Base-by-base conservation (phyloP, 1,140 invertebrate species). In the Lutraria rhynchaena region DNA sequence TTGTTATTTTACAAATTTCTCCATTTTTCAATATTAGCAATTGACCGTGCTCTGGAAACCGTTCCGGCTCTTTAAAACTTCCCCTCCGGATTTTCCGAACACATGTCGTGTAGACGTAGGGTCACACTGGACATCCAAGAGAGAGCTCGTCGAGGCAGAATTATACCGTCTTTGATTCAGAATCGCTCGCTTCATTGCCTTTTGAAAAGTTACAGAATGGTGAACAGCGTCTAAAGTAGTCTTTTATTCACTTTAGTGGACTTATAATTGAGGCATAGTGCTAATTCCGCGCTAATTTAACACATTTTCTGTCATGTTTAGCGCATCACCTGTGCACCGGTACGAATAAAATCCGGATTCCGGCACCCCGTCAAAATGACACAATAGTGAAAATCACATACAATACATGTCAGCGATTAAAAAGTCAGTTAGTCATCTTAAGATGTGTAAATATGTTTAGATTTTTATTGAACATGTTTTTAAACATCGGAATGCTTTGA, bases 1-100 rank as follows among this genome's bases (percentile, higher is more conserved):
- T 78, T 78, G 75, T 78, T 78, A 78, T 65, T 78, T 69, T 57
- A 63, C 33, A 67, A 75, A 78, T 35, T 78, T 78, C 44, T 33
- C 41, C 35, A 19, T 35, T 49, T 78, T 53, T 46, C 24, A 78
- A 69, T 67, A 57, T 69, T 78, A 53, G 35, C 75, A 67, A 67
- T 78, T 78, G 75, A 78, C 75, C 63, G 75, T 78, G 35, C 61
- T 46, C 31, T 24, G 49, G 61, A 19, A 49, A 57, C 63, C 33
- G 49, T 65, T 78, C 44, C 63, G 27, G 31, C 31, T 19, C 31
- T 53, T 37, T 53, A 55, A 78, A 35, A 53, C 19, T n/a, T 67
- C 46, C 61, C 75, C 75, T 69, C 61, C 24, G 58, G 75, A 55
- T 31, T 58, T 41, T 44, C 5, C 15, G 61, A 65, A 31, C 61